A percentile compares a stretch with the other conserved stretches of the same genome.
These are phyloP conservation scores for Aurelia coerulea DNA, from an alignment of 30 jellyfish, hydroid and myxozoan genomes.

Conservation along the genomic window DNA sequence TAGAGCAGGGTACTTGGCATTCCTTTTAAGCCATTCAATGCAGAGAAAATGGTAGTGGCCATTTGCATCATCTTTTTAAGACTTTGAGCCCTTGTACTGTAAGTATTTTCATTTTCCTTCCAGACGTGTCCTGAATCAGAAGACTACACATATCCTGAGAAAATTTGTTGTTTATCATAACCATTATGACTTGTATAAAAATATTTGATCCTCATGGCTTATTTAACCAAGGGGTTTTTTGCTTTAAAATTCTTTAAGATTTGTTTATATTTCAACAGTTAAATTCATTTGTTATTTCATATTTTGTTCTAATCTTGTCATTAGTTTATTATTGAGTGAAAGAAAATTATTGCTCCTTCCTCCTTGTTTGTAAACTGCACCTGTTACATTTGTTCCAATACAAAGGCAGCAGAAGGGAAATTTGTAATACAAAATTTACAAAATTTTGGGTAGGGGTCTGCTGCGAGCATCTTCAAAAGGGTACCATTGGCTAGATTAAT, in stretches of 20 bases:
- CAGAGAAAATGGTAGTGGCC: too few relatives aligned
- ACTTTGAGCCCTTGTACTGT: too few relatives aligned
- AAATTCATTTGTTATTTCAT: neutral
- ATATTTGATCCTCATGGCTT: too few relatives aligned
- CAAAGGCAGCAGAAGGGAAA: too few relatives aligned
- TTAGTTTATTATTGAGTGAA: neutral
- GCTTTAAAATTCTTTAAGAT: neutral
- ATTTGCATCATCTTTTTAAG: too few relatives aligned
- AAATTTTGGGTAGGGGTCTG: too few relatives aligned
- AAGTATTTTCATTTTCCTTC: neutral
- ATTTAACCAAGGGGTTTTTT: neutral
- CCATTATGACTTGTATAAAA: neutral
- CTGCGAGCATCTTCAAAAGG: too few relatives aligned
- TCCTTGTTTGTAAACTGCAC: neutral
- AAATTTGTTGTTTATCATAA: constrained; percentile 2
- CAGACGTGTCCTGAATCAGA: constrained; percentile 28
- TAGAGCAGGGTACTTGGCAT: too few relatives aligned
- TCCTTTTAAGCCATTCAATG: too few relatives aligned
- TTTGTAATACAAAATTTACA: too few relatives aligned
- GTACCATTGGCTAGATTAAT: too few relatives aligned
- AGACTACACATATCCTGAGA: neutral
- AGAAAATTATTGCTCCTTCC: neutral
- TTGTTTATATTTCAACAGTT: neutral
- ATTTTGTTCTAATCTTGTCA: neutral
- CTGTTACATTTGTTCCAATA: too few relatives aligned